Percentiles rank a stretch among this genome's conserved stretches.
phyloP scores from a whole-genome alignment of 2,113 vertebrate genomes.

The Tympanuchus pallidicinctus region DNA sequence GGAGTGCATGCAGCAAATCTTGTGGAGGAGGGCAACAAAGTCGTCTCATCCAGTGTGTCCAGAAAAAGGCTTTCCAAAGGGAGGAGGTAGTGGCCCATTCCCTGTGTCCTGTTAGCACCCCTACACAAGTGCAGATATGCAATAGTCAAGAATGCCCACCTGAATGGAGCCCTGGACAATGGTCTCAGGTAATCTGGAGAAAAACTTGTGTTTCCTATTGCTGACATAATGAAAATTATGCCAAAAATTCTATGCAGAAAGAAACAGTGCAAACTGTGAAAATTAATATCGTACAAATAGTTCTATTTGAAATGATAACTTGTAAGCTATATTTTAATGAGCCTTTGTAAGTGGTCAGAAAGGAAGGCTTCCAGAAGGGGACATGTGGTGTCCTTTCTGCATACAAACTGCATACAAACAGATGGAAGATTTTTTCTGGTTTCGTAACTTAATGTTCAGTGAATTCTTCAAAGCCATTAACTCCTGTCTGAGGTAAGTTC shows the following conservation, averaged over 20 bases:
- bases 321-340: not conserved
- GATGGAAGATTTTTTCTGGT: not conserved
- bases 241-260: not conserved
- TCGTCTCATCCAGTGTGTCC: slow-evolving; percentile 86
- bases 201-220: not conserved
- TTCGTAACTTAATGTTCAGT: not conserved
- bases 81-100: slow-evolving; percentile 86
- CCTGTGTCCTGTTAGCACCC: slow-evolving; percentile 89
- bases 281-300: not conserved
- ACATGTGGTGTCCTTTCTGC: fast-evolving
- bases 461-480: not conserved
- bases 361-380: not conserved
- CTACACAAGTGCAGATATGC: slow-evolving; percentile 86
- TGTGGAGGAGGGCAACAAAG: slow-evolving; percentile 92
- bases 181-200: slow-evolving; percentile 88
- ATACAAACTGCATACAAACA: not conserved
- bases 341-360: not conserved
- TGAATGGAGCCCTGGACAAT: slow-evolving; percentile 86
- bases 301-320: not conserved
- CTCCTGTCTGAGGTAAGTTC: not conserved
- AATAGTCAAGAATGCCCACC: slow-evolving; percentile 88
- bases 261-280: not conserved
- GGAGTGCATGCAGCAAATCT: slow-evolving; percentile 86
- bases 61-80: slow-evolving; percentile 87
- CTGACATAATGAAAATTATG: not conserved